Evolutionary conservation across 2,888 invertebrate species (phyloP).

Genomic region (Drosophila prostipennis): DNA sequence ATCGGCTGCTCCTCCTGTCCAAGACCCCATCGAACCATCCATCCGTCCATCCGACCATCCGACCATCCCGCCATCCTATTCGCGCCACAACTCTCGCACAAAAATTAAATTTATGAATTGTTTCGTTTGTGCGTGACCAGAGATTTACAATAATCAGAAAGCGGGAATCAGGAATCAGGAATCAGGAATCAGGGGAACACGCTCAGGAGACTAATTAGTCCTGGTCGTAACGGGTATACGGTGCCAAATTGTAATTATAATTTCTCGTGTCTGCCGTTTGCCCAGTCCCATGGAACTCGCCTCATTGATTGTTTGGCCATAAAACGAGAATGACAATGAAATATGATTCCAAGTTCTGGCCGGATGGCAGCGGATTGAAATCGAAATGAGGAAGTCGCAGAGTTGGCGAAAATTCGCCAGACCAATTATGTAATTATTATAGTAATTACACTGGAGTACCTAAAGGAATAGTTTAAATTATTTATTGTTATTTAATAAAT

Average conservation of each 20-base stretch:
- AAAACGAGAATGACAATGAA: constrained; percentile 23
- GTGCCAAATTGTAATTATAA: constrained; percentile 68
- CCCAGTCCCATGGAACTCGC: neutral
- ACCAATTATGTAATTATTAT: neutral
- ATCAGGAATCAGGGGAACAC: constrained; percentile 77
- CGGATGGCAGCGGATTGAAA: constrained; percentile 8
- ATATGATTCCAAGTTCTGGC: constrained; percentile 15
- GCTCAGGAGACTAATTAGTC: constrained; percentile 79
- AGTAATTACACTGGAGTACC: too few relatives aligned
- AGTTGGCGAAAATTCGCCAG: neutral
- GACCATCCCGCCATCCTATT: neutral
- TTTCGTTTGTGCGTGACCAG: constrained; percentile 77
- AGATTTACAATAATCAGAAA: constrained; percentile 79
- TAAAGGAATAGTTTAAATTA: too few relatives aligned
- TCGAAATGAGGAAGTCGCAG: constrained; percentile 23
- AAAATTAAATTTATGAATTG: constrained; percentile 79
- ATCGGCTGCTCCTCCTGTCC: constrained; percentile 13
- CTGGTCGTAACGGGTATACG: constrained; percentile 38
- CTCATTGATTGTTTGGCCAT: constrained; percentile 30
- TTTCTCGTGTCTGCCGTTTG: constrained; percentile 59
- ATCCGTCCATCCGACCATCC: too few relatives aligned
- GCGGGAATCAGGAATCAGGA: constrained; percentile 71
- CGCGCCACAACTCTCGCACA: constrained; percentile 37
- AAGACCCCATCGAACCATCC: too few relatives aligned
- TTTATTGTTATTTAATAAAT: too few relatives aligned